phyloP scores from a whole-genome alignment of 2,888 invertebrate species.

The Latrodectus elegans region DNA sequence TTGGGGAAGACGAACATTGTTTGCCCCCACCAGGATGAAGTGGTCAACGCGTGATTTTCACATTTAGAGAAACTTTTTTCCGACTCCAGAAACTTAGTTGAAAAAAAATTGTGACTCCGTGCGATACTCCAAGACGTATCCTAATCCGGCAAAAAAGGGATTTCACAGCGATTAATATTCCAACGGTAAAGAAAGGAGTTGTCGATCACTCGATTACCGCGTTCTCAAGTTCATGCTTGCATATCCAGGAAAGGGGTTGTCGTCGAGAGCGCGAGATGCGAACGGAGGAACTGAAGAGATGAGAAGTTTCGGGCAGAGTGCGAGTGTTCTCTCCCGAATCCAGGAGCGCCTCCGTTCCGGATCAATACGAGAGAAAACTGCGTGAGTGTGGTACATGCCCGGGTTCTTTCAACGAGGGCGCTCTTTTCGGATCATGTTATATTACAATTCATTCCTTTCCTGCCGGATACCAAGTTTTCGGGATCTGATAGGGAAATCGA shows the following conservation, averaged over 20 bases:
- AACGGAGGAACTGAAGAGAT: conserved; percentile 35
- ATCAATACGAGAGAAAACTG: conserved; percentile 31
- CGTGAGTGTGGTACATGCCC: conserved; percentile 6
- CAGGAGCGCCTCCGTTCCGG: conserved; percentile 6
- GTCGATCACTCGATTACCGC: no score
- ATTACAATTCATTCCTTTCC: neutral
- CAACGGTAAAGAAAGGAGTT: no score
- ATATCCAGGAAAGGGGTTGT: conserved; percentile 7
- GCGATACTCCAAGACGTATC: neutral
- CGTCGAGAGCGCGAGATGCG: conserved; percentile 9
- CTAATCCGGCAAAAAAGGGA: no score
- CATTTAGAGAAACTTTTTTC: neutral
- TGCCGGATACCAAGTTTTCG: conserved; percentile 22
- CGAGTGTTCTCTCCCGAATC: neutral
- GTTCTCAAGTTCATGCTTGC: no score
- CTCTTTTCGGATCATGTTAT: conserved; percentile 44
- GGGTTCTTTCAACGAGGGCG: conserved; percentile 34
- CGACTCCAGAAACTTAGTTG: neutral
- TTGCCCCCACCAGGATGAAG: neutral
- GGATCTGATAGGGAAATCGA: neutral
- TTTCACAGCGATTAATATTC: no score
- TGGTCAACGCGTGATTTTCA: neutral
- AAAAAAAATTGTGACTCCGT: neutral
- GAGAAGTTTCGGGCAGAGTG: neutral
- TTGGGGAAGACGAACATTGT: conserved; percentile 64